Base-by-base conservation (phyloP, 2,797 vertebrate genomes). In the Molothrus ater region DNA sequence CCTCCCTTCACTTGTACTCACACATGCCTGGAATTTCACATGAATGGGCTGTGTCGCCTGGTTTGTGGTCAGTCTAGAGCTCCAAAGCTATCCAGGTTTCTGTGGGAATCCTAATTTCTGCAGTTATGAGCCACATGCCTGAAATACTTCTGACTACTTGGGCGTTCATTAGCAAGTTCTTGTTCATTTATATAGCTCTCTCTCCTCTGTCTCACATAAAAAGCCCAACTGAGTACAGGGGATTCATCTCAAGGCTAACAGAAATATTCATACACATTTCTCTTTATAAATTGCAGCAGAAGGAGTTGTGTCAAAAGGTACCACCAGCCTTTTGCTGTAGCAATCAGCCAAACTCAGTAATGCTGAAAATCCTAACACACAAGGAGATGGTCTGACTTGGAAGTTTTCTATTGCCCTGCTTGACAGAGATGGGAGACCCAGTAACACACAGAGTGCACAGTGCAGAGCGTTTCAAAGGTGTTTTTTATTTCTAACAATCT, bases 91-190 rank as follows among this genome's bases (percentile, higher is more conserved):
- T 81, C 72, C 63, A 75, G n/a, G 32, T n/a, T 83, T 90, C 76
- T 87, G 43, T 42, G 42, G 59, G 56, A 84, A 94, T 69, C 36
- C 54, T 79, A 48, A 51, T 84, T 93, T 95, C 73, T 86, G n/a
- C 54, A 90, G 11, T 69, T 83, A 54, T 63, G 8, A 87, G 47
- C 43, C 56, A 76, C 47, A 76, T 60, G 45, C 40, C 66, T 85
- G 74, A 86, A 92, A 90, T 84, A 73, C 19, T 66, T 91, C 28
- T 88, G 70, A 76, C 66, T 84, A 34, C 59, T 53, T 59, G 43
- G n/a, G 43, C 1, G 0, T 61, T 71, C 36, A 24, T 86, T 69
- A 91, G 15, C 22, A 73, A 78, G 43, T 65, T 54, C 31, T 80
- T 78, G 54, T 13, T 47, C 36, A n/a, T 48, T 78, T 34, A 86